phyloP scores from a whole-genome alignment of 2,888 invertebrate genomes.

The Alloscopus bannaensis region DNA sequence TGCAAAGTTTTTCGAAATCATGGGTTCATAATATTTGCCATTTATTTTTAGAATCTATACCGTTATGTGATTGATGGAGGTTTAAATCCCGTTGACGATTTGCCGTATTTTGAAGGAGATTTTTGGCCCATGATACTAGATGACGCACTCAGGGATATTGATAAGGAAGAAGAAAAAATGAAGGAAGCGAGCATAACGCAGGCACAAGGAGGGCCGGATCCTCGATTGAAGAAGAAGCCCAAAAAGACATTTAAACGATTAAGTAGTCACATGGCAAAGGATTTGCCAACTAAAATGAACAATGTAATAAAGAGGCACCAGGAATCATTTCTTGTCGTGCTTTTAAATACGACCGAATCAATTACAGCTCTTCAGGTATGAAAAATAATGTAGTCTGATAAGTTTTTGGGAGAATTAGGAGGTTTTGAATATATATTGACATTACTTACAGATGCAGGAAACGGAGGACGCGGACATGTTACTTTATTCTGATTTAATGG shows the following conservation, averaged over 20 bases:
- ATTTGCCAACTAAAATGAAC: constrained; percentile 46
- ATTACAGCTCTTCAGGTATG: constrained; percentile 13
- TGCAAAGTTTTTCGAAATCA: neutral
- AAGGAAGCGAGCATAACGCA: constrained; percentile 10
- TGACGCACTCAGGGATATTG: constrained; percentile 98
- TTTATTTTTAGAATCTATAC: constrained; percentile 83
- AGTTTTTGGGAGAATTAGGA: no score
- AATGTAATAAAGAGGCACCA: constrained; percentile 55
- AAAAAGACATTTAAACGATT: constrained; percentile 44
- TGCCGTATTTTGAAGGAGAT: constrained; percentile 98
- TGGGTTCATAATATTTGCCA: neutral
- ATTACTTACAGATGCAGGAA: constrained; percentile 78
- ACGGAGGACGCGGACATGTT: constrained; percentile 98
- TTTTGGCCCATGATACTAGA: constrained; percentile 99
- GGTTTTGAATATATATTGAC: neutral
- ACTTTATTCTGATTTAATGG: constrained; percentile 98
- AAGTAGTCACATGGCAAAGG: constrained; percentile 38
- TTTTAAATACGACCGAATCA: constrained; percentile 37
- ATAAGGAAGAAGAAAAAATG: constrained; percentile 86
- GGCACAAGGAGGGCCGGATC: constrained; percentile 4
- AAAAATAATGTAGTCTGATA: neutral
- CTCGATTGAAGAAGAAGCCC: constrained; percentile 42
- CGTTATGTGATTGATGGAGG: constrained; percentile 99
- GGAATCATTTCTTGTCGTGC: constrained; percentile 47
- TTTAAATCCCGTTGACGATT: constrained; percentile 91